Base-by-base conservation (phyloP, 2,113 vertebrate genomes). In the Xiphophorus maculatus region DNA sequence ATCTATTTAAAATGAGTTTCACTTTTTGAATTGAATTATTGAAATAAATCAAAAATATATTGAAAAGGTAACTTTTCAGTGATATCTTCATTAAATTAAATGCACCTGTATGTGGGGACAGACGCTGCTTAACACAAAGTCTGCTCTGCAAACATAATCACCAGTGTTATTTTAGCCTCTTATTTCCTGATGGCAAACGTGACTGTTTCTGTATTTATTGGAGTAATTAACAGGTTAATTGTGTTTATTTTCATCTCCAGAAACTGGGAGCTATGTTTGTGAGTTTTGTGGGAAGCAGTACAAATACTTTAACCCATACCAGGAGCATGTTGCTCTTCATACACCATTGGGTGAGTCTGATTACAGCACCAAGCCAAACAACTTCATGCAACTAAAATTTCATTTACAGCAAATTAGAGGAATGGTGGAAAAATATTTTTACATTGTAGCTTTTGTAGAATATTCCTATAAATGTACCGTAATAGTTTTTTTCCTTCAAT, bases 291-390 rank as follows among this genome's bases (percentile, higher is more conserved):
- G 98, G 80, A 99, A 99, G 88, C 97, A 99, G 93, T 99, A 99
- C 94, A 99, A 99, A 87, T 99, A 99, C 92, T 99, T 98, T 92
- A 99, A 98, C 63, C 98, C 98, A 0, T 99, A 99, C 94, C 98
- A 99, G 91, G 98, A 99, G 82, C 98, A 99, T 0, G 98, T 99
- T 85, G 98, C 97, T 5, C 95, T 99, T 81, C 98, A 99, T 1
- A 96, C 97, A n/a, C 97, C 98, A n/a, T 94, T 98, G 91, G 95
- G 98, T 99, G 95, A 92, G 94, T 83, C 25, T 0, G 19, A 30
- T 29, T 66, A 25, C 19, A 65, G 5, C 17, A 15, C 14, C 44
- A 19, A 48, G 17, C 44, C 44, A 48, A 17, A 48, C 5, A 5
- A 48, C 15, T 6, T 48, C 44, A 48, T 48, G 44, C 17, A 48